Evolutionary conservation across 1,140 invertebrate genomes (phyloP).

Genomic region (Oppia nitens): DNA sequence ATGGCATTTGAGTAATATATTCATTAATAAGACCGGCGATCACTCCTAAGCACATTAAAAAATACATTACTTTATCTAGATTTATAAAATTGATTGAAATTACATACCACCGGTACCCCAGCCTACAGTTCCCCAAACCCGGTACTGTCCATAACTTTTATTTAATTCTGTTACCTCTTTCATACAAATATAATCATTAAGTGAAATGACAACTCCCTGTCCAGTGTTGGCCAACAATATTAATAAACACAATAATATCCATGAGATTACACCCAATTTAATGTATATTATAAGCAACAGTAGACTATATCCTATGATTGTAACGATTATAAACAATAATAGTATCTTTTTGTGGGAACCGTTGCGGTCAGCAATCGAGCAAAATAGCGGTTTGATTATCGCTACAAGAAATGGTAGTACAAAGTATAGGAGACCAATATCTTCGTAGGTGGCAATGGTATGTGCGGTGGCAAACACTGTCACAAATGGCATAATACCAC

Average conservation of each 20-base stretch:
- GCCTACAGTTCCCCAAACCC: conserved; percentile 41
- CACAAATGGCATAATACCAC: conserved; percentile 29
- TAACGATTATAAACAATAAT: conserved; percentile 17
- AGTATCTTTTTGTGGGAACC: conserved; percentile 22
- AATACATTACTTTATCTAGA: too few relatives aligned
- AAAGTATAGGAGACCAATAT: conserved; percentile 27
- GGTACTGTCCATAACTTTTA: conserved; percentile 51
- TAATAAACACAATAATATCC: conserved; percentile 5
- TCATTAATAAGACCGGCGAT: conserved; percentile 9
- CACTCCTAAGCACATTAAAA: neutral
- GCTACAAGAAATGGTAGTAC: conserved; percentile 26
- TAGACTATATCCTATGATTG: conserved; percentile 16
- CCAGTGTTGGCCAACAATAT: conserved; percentile 14
- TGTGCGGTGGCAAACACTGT: conserved; percentile 26
- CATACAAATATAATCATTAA: conserved; percentile 15
- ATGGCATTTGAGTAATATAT: neutral
- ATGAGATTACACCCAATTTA: neutral
- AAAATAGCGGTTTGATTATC: conserved; percentile 25
- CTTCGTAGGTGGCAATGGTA: conserved; percentile 23
- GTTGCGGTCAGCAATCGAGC: conserved; percentile 27
- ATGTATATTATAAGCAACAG: neutral
- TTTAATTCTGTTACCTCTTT: conserved; percentile 1
- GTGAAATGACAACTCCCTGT: conserved; percentile 13
- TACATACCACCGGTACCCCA: conserved; percentile 19
- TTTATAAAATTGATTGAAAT: conserved; percentile 2